These are phyloP conservation scores for Chamaetylas fuelleborni DNA, from an alignment of 2,113 vertebrate species.

Conservation along the genomic window DNA sequence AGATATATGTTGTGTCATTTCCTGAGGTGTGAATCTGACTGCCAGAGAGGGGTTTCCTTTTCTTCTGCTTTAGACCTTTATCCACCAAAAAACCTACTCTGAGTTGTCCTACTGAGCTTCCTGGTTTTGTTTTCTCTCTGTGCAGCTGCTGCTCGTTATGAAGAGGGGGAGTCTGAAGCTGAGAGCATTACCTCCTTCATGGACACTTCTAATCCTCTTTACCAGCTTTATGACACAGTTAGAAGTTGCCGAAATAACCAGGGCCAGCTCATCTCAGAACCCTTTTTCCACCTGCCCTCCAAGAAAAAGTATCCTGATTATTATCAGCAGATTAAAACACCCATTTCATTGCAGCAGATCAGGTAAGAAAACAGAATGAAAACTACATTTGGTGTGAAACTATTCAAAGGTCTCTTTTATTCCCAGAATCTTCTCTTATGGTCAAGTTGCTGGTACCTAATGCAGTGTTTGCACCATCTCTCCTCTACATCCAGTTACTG, in stretches of 20 bases:
- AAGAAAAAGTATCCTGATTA: slow-evolving; percentile 98
- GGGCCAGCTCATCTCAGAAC: slow-evolving; percentile 94
- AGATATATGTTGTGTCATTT: background rate
- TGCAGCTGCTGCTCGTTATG: slow-evolving; percentile 84
- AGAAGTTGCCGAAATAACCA: slow-evolving; percentile 93
- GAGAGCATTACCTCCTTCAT: slow-evolving; percentile 94
- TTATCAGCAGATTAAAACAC: slow-evolving; percentile 94
- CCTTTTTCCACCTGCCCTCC: slow-evolving; percentile 94
- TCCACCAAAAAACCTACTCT: background rate
- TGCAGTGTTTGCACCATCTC: background rate
- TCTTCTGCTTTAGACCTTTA: background rate
- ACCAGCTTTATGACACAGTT: slow-evolving; percentile 94
- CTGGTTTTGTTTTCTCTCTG: slow-evolving; percentile 6
- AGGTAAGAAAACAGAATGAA: slow-evolving; percentile 77
- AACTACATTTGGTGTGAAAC: background rate
- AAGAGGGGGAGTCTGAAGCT: slow-evolving; percentile 93
- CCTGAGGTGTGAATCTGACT: background rate
- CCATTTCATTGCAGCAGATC: slow-evolving; percentile 92
- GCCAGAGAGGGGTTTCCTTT: background rate
- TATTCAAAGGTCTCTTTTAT: background rate
- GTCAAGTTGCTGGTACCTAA: background rate
- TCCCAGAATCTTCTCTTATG: background rate
- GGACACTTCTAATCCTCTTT: slow-evolving; percentile 92
- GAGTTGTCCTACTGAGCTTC: background rate
- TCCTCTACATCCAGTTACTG: background rate